phyloP scores from a whole-genome alignment of 2,888 invertebrate genomes.

The Plebejus anna region DNA sequence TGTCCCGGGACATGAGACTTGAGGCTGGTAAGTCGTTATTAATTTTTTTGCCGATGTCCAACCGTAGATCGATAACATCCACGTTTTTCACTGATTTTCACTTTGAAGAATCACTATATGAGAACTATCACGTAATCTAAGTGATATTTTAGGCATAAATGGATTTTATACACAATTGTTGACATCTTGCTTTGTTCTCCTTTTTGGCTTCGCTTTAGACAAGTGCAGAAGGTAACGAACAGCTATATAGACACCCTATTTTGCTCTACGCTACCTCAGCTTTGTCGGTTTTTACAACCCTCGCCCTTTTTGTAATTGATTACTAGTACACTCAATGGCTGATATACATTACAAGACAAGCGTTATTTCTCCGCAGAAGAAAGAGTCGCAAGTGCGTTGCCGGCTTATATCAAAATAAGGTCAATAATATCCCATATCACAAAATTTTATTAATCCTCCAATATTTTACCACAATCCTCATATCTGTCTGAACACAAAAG shows the following conservation, averaged over 20 bases:
- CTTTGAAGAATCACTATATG: too few species aligned
- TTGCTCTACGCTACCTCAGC: background rate
- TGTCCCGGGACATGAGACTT: constrained; percentile 89
- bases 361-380: background rate
- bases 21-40: constrained; percentile 82
- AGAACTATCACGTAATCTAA: too few species aligned
- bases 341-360: background rate
- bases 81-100: too few species aligned
- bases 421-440: background rate
- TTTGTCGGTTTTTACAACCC: background rate
- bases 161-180: too few species aligned
- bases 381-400: background rate
- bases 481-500: constrained; percentile 22
- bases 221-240: too few species aligned
- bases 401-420: background rate
- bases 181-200: too few species aligned
- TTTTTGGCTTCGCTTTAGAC: too few species aligned
- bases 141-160: too few species aligned
- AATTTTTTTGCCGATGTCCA: too few species aligned
- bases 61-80: too few species aligned
- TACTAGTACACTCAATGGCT: too few species aligned
- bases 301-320: background rate
- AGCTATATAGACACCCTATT: too few species aligned
- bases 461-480: constrained; percentile 14
- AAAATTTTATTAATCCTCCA: constrained; percentile 7